Base-by-base conservation (phyloP, 2,797 vertebrate species). In the Hoplostethus mediterraneus region DNA sequence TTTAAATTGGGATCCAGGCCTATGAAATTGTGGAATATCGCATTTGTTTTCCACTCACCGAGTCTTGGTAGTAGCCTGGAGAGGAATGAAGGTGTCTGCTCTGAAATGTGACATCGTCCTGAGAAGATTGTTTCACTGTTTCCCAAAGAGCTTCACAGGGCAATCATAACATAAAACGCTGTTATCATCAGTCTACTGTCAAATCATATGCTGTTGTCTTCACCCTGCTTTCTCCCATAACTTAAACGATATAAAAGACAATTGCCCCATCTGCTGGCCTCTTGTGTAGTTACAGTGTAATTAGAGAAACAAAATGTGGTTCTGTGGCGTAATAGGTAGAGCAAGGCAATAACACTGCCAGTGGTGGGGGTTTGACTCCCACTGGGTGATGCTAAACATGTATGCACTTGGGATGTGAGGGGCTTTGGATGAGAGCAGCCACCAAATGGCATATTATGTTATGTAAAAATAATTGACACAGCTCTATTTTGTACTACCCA, bases 221-320 rank as follows among this genome's bases (percentile, higher is more conserved):
- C 38, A 63, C 48, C 6, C 42, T 28, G 40, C 5, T 4, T 49
- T 7, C 17, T 4, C 13, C 2, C 33, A 12, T 8, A 1, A 14
- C 13, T 28, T 16, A 5, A 25, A 2, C 42, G 9, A 33, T 67
- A 30, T 33, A 31, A 60, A 72, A n/a, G 52, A 4, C 57, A 75
- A 48, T 58, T 12, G 59, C 65, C 7, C 82, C 80, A 79, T 72
- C 87, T 89, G 58, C 63, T 82, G 83, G 83, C 52, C 13, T 17
- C 51, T 49, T 25, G 7, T 31, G 9, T 47, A 25, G 5, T 17
- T 33, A 28, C 4, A 47, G 33, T 44, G 4, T 12, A 33, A 8
- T 28, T 17, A 28, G 4, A 25, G 16, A 1, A 52, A 7, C 5
- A 38, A 49, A 17, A 17, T 21, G 16, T 13, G 33, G 4, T 36